Conservation (phyloP, 2,797 vertebrate species). For the Apogon hyalosoma region DNA sequence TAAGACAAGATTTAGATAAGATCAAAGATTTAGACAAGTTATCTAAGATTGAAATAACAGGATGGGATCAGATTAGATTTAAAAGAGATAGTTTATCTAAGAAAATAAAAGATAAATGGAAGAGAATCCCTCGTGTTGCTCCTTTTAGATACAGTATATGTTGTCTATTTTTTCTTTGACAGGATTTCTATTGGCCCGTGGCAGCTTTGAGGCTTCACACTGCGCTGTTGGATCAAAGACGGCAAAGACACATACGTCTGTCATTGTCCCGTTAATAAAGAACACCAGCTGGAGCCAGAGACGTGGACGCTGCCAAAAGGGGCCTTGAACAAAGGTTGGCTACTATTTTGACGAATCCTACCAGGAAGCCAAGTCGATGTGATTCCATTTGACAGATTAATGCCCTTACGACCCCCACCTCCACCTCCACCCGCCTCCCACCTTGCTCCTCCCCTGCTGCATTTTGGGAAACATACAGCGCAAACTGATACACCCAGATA, state of each 20-base stretch:
- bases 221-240: constrained; percentile 37
- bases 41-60: no score
- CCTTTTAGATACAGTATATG: no score
- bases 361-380: constrained; percentile 56
- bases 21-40: no score
- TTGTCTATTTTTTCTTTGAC: constrained; percentile 25
- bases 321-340: constrained; percentile 33
- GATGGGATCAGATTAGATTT: no score
- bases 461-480: constrained; percentile 50
- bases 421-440: constrained; percentile 37
- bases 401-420: constrained; percentile 44
- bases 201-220: neutral
- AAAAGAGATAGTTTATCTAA: no score
- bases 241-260: constrained; percentile 6
- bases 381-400: constrained; percentile 73
- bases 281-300: constrained; percentile 60
- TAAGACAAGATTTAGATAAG: no score
- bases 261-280: constrained; percentile 56
- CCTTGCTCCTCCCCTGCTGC: constrained; percentile 1
- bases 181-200: constrained; percentile 11
- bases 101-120: neutral
- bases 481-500: constrained; percentile 73
- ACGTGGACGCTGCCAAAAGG: constrained; percentile 9
- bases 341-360: constrained; percentile 51
- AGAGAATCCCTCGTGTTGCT: neutral